phyloP scores from a whole-genome alignment of 2,797 vertebrate species.

The Urophycis tenuis region DNA sequence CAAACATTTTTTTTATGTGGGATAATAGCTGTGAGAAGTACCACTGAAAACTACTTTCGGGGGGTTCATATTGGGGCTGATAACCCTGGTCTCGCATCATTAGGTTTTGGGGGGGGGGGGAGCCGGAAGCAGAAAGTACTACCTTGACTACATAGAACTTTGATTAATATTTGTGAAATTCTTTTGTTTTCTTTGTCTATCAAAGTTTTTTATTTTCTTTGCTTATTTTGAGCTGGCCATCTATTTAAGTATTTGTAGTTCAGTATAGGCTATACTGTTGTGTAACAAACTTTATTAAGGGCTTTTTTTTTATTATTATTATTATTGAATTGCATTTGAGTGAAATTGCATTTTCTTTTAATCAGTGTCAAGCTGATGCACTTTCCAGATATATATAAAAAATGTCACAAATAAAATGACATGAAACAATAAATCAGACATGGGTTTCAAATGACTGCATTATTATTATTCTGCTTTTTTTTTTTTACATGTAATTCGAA shows the following conservation, averaged over 20 bases:
- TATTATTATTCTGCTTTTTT: too few relatives aligned
- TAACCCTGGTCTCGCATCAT: not conserved
- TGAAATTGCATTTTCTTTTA: not conserved
- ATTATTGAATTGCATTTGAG: too few relatives aligned
- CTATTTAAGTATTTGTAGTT: not conserved
- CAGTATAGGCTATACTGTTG: not conserved
- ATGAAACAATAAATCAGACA: not conserved
- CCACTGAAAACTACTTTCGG: not conserved
- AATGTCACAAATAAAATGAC: not conserved
- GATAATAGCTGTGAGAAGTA: not conserved
- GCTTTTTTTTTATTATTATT: constrained; percentile 33
- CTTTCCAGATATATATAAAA: not conserved
- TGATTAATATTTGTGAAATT: not conserved
- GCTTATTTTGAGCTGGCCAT: constrained; percentile 3
- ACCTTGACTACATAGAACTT: not conserved
- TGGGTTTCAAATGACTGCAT: not conserved
- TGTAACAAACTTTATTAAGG: constrained; percentile 11
- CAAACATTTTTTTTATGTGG: not conserved
- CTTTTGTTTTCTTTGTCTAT: not conserved
- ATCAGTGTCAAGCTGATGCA: not conserved
- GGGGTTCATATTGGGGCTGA: not conserved
- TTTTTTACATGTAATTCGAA: not conserved
- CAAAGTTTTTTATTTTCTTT: not conserved
- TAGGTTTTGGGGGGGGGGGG: too few relatives aligned
- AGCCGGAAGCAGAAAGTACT: not conserved